Evolutionary conservation across 1,140 invertebrate species (phyloP), one percentile per base, ranked within the genome.

Genomic region (Gryon sp.): DNA sequence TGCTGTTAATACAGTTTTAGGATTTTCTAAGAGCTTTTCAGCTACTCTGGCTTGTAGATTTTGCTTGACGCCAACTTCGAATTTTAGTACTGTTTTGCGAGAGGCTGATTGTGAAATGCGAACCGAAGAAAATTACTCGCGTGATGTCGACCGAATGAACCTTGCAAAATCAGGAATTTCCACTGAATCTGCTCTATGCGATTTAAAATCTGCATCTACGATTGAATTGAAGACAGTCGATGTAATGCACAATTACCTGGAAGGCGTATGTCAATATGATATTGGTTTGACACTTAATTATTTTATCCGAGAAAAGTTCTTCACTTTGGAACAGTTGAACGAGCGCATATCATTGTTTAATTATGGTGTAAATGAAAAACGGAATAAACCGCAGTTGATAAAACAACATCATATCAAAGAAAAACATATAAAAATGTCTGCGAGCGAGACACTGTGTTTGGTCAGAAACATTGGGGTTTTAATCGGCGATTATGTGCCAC

Each of bases 381-480:
- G 12, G 16, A 66, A 53, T 28, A 53, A 28, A n/a, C 62, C 62
- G 4, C 34, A 8, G 14, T 0, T 28, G 8, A 30, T 66, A 32
- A 53, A 38, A 24, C 2, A n/a, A 18, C 19, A 15, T 24, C 50
- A 66, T 1, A 32, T 66, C 8, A 40, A 0, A 32, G 19, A 53
- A 8, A 14, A 32, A 28, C 28, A 24, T 15, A 53, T 66, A 2
- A 66, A 66, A 50, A 53, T 66, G 62, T 53, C 62, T 52, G 62
- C 62, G 4, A 66, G 62, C 16, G 38, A 66, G 34, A 41, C 30
- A 22, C 34, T 43, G 12, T 66, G 60, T 9, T 38, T 45, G 0
- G 4, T 66, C 1, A n/a, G 11, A 7, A 66, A 66, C 45, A 28
- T 66, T 8, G 48, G 62, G 19, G 46, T 66, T 34, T 15, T 66